Evolutionary conservation across 53 echinoderm and acorn worm genomes (phyloP).

Genomic region (Mesocentrotus franciscanus): DNA sequence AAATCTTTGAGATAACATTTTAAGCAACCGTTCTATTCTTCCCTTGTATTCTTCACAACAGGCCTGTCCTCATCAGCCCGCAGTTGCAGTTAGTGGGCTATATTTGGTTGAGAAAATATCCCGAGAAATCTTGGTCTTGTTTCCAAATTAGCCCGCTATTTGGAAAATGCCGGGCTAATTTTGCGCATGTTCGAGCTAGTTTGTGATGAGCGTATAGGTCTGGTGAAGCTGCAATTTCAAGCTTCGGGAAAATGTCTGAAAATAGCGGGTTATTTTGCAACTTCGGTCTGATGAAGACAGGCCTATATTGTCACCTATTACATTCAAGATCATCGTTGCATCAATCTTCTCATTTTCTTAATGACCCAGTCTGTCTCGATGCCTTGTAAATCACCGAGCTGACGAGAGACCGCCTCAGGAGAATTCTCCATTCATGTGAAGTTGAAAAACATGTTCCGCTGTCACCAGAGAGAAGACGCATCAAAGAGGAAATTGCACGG

Average conservation of each 20-base stretch:
- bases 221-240: no score
- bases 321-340: neutral
- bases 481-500: conserved; percentile 22
- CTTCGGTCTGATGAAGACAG: no score
- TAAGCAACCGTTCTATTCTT: neutral
- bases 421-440: conserved; percentile 41
- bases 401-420: neutral
- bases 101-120: no score
- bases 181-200: no score
- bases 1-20: neutral
- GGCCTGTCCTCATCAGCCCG: no score
- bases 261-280: no score
- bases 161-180: no score
- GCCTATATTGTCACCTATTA: neutral
- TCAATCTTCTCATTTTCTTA: conserved; percentile 37
- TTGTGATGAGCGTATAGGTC: no score
- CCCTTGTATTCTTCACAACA: neutral
- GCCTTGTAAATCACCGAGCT: conserved; percentile 13
- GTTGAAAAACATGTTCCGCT: conserved; percentile 23
- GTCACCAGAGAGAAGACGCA: conserved; percentile 19
- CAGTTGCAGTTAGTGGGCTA: no score
- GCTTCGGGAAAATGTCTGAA: no score
- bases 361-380: neutral
- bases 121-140: no score
- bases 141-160: no score